These are phyloP conservation scores for Dryadula phaetusa DNA, from an alignment of 2,888 invertebrate species.

Conservation along the genomic window DNA sequence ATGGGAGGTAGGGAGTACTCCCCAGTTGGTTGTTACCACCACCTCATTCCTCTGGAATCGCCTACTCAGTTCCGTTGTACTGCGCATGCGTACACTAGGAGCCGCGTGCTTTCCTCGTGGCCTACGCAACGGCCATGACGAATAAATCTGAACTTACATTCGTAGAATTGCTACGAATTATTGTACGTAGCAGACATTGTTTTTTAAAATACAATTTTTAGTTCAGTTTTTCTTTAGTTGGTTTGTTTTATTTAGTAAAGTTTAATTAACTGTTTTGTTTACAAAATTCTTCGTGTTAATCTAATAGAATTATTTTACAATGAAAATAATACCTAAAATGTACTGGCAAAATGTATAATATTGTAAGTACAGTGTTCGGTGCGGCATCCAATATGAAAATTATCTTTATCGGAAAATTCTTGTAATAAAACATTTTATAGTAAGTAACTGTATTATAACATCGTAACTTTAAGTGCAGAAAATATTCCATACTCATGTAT, in stretches of 20 bases:
- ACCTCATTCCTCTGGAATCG: slow-evolving; percentile 37
- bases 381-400: not conserved
- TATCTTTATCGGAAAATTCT: not conserved
- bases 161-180: slow-evolving; percentile 36
- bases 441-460: slow-evolving; percentile 24
- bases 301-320: not conserved
- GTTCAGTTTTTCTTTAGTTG: no score
- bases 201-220: not conserved
- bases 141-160: slow-evolving; percentile 46
- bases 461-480: slow-evolving; percentile 29
- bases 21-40: slow-evolving; percentile 30
- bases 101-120: slow-evolving; percentile 78
- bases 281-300: not conserved
- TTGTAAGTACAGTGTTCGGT: no score
- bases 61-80: slow-evolving; percentile 44
- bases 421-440: not conserved
- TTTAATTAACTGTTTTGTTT: not conserved
- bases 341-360: not conserved
- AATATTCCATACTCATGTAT: slow-evolving; percentile 32
- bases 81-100: slow-evolving; percentile 74
- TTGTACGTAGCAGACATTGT: not conserved
- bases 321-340: not conserved
- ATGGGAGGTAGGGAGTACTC: slow-evolving; percentile 36
- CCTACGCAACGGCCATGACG: slow-evolving; percentile 49
- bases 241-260: no score